Evolutionary conservation across 2,888 invertebrate species (phyloP), one percentile per base, ranked within the genome.

Genomic region (Hymenopus coronatus): DNA sequence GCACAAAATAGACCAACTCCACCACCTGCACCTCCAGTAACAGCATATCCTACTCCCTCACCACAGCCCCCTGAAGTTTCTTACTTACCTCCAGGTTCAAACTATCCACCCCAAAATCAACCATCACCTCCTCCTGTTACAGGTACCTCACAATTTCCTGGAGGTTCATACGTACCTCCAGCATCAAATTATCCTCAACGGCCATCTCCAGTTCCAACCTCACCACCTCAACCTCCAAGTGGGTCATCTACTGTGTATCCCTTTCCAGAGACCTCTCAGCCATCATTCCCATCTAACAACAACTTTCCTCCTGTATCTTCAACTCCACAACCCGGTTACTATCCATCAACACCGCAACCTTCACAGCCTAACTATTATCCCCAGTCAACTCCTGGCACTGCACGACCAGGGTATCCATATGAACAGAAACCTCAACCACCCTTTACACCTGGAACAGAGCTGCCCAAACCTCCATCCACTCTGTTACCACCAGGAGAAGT

Each of bases 221-320:
- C 33, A 83, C 84, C 85, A 27, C 85, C 70, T 27, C 28, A 81
- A 46, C 28, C 89, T 83, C 15, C 84, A 20, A 25, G 20, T 46
- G 27, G 54, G 54, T 70, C 25, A 15, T 70, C 54, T 70, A 70
- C 54, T 20, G 15, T 4, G 20, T 83, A 83, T 83, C 83, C 83
- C 25, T 30, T 8, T 30, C 83, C 83, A 28, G 27, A 28, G 28
- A 30, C 30, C 20, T 27, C 83, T 83, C 28, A 25, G 28, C 54
- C 54, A 28, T 91, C 92, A 7, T 54, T 54, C 70, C 82, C 82
- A 82, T 89, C 88, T 20, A 30, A 40, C 25, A 82, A 40, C 12
- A 84, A 82, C 3, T 88, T 87, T 70, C 91, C 91, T 12, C 88
- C 89, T 28, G 90, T 89, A 27, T 89, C 90, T 89, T 89, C 70